Conservation (phyloP, 2,797 vertebrate genomes). For the Trachops cirrhosus region DNA sequence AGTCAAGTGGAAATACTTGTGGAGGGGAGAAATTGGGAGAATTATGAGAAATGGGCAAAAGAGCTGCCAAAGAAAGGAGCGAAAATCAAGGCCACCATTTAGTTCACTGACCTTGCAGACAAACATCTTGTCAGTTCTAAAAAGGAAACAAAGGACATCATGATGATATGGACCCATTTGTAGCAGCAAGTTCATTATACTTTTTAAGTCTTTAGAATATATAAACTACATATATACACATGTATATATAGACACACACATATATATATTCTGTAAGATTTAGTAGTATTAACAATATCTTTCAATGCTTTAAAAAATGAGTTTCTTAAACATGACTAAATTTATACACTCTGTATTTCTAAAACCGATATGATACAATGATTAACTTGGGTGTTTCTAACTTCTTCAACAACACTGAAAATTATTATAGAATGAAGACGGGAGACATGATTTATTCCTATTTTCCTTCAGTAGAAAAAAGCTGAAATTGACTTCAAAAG, state of each 20-base stretch:
- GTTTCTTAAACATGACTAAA: conserved; percentile 50
- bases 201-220: conserved; percentile 62
- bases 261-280: not conserved
- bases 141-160: conserved; percentile 47
- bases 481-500: conserved; percentile 63
- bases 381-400: conserved; percentile 41
- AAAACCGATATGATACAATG: conserved; percentile 33
- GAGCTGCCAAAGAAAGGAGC: not conserved
- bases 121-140: conserved; percentile 23
- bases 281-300: conserved; percentile 61
- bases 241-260: not conserved
- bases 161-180: conserved; percentile 38
- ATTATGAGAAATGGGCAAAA: conserved; percentile 35
- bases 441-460: conserved; percentile 65
- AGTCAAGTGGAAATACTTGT: conserved; percentile 74
- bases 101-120: conserved; percentile 21
- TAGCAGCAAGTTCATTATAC: conserved; percentile 64
- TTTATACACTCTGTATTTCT: conserved; percentile 49
- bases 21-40: conserved; percentile 29
- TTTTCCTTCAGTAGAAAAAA: conserved; percentile 61
- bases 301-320: conserved; percentile 54
- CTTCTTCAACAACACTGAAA: conserved; percentile 53
- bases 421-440: conserved; percentile 60
- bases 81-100: not conserved
- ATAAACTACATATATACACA: conserved; percentile 29